Base-by-base conservation (phyloP, 2,888 invertebrate genomes). In the Altica lythri region DNA sequence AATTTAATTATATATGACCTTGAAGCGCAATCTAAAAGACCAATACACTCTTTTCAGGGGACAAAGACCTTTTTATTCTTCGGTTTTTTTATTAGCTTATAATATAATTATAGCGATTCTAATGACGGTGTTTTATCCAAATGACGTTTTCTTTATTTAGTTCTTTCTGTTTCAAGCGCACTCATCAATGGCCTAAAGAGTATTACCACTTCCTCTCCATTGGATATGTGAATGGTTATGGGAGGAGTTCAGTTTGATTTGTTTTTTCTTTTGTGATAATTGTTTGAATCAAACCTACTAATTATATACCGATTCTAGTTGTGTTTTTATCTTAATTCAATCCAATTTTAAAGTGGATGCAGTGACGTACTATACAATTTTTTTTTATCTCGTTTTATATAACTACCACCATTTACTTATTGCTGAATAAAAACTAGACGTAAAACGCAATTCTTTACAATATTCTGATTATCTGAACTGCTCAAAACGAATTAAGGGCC, bases 61-160 rank as follows among this genome's bases (percentile, higher is more conserved):
- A 65, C 65, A 65, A 65, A 62, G 62, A 65, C 62, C 65, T 60
- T 44, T 45, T 53, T 65, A 62, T 63, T 60, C 57, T 57, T 59
- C 57, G 57, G 22, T 55, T n/a, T n/a, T 54, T 62, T 62, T 58
- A 55, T 54, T 45, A 53, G 53, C 53, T 13, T 22, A 18, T 62
- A 62, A 57, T 58, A 52, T 64, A 64, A 60, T 62, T 60, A 57
- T 57, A 42, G 34, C 55, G 43, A 35, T 22, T 22, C 22, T 53
- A 52, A 58, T 52, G 54, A 55, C 43, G 48, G 49, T 48, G 32
- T 53, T 57, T 54, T 43, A 51, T 54, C 35, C 48, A 14, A 54
- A 51, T 48, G 47, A 48, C 45, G 50, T 52, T 51, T 52, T 29
- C 47, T 53, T 45, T 53, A 53, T 49, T 57, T 19, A 49, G 22